Evolutionary conservation across 2,888 invertebrate species (phyloP), one percentile per base, ranked within the genome.

Genomic region (Drosophila algonquin): DNA sequence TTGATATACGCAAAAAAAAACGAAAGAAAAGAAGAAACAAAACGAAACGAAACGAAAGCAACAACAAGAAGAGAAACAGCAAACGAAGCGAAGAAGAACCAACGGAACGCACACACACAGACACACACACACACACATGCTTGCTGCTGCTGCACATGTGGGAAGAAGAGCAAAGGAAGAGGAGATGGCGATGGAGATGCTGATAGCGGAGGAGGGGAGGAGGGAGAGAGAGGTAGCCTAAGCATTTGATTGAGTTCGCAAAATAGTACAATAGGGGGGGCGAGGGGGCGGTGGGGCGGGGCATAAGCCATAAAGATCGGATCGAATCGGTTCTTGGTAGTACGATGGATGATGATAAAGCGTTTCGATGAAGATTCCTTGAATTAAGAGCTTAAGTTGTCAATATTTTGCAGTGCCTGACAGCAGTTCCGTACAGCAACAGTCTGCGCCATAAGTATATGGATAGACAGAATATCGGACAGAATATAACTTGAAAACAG

Each of bases 1-100:
- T 86, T 88, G 83, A 84, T 83, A 76, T 83, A 86, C 79, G 84
- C 87, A 78, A 83, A 81, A 76, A 76, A 74, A 59, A 60, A 64
- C 64, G 57, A 45, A 30, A 7, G 1, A 30, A 30, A 30, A n/a
- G n/a, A n/a, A n/a, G n/a, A 83, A 81, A 76, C 75, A 74, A 59
- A 60, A 64, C 64, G 57, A 45, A 30, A 7, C 0, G 8, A 30
- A 30, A 30, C 0, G 30, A 30, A 68, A 74, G 61, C 45, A 55
- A 57, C 53, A 56, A 14, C 62, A 47, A 56, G 74, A 71, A 53
- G 69, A 62, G 58, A 73, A 60, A 69, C 50, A 58, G 51, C 63
- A 71, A 64, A 61, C 63, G 64, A 68, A 78, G 52, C 63, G 64
- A 68, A 78, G 52, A n/a, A 7, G 40, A 40, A 7, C 58, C 73